Base-by-base conservation (phyloP, 1,140 invertebrate genomes). In the Augochlora pura region DNA sequence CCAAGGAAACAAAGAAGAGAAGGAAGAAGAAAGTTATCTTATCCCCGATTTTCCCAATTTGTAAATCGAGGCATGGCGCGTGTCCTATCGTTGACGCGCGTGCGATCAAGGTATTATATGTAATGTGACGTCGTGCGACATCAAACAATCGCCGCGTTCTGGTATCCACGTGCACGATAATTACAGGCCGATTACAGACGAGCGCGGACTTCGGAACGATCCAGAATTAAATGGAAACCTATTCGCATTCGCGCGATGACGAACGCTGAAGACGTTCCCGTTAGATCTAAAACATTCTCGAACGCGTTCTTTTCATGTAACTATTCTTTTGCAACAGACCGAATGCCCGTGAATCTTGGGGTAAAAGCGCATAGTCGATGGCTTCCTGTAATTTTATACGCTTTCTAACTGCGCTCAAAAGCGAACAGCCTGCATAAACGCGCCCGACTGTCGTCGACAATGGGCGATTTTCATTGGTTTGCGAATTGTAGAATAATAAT, bases 331-430 rank as follows among this genome's bases (percentile, higher is more conserved):
- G 21, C 65, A 57, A 63, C 3, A 25, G 21, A 16, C 10, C 68
- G 46, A 63, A 49, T 46, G 23, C 25, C 72, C 38, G 49, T 38
- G 77, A 84, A 77, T 84, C 73, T 72, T 32, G 9, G 18, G 52
- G 71, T 70, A 85, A 73, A 66, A 68, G 49, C 75, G 80, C 69
- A 69, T 49, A n/a, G 49, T 77, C 25, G 63, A 72, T 62, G 49
- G 81, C 67, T 85, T 85, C 75, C 76, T 83, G 80, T 60, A 85
- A 79, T 82, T 81, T 79, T 80, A 72, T 79, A 85, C 84, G 84
- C 85, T 86, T 86, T 86, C 85, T 86, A 86, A 73, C 60, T 60
- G 39, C 62, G 18, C 66, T 46, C 49, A 71, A 81, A 77, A 70
- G 39, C 42, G 62, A 76, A 63, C 54, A 60, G 38, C 27, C 39